Conservation (phyloP, 2,113 vertebrate genomes). For the Esox niger region DNA sequence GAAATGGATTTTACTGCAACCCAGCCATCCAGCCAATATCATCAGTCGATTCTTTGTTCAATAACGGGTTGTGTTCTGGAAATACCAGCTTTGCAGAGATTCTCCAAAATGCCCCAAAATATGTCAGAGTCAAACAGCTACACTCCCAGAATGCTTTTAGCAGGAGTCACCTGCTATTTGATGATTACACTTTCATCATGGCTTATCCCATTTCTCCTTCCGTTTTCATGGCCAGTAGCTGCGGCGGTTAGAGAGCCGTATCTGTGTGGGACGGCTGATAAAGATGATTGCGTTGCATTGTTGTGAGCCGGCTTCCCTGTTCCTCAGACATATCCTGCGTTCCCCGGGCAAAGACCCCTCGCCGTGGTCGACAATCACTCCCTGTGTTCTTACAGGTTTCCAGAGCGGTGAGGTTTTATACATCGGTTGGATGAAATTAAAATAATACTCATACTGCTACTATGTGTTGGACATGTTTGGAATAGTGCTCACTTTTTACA, state of each 20-base stretch:
- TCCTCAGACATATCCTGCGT: slow-evolving; percentile 6
- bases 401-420: not conserved
- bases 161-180: slow-evolving; percentile 21
- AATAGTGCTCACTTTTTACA: slow-evolving; percentile 5
- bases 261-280: slow-evolving; percentile 32
- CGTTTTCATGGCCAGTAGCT: not conserved
- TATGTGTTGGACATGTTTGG: slow-evolving; percentile 29
- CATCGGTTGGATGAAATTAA: no score
- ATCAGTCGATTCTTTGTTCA: slow-evolving; percentile 8
- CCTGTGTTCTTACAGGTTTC: not conserved
- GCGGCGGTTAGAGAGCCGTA: slow-evolving; percentile 1
- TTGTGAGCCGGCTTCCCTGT: slow-evolving; percentile 10
- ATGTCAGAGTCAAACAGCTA: not conserved
- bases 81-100: not conserved
- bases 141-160: slow-evolving; percentile 12
- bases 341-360: not conserved
- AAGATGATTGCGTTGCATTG: not conserved
- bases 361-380: not conserved
- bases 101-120: slow-evolving; percentile 35
- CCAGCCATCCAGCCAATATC: not conserved
- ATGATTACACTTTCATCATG: slow-evolving; percentile 25
- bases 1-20: no score
- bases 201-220: slow-evolving; percentile 28
- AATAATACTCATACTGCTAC: no score
- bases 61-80: slow-evolving; percentile 25